Percentiles rank a stretch among this genome's conserved stretches.
phyloP scores from a whole-genome alignment of 2,113 vertebrate species.

The Vanacampus margaritifer region DNA sequence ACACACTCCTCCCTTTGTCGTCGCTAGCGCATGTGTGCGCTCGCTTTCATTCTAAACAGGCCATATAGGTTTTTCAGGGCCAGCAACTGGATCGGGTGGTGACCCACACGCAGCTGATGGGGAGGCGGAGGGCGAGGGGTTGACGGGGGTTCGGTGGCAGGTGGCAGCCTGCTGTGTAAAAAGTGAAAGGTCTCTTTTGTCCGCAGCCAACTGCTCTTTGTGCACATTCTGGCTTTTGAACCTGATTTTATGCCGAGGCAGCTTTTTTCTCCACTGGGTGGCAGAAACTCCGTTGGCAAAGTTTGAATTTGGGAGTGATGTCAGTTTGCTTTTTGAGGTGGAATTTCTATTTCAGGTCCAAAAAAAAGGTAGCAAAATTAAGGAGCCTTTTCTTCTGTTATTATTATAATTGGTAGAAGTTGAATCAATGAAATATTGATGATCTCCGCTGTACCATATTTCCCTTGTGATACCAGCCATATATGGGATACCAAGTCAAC shows the following conservation, averaged over 20 bases:
- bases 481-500: not conserved
- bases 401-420: not conserved
- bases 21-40: slow-evolving; percentile 20
- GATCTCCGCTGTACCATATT: not conserved
- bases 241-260: not conserved
- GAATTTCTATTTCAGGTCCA: slow-evolving; percentile 17
- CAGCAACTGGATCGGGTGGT: slow-evolving; percentile 27
- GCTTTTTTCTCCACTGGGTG: not conserved
- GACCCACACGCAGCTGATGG: slow-evolving; percentile 34
- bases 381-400: slow-evolving; percentile 2
- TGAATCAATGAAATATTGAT: not conserved
- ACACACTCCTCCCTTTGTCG: slow-evolving; percentile 56
- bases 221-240: slow-evolving; percentile 14
- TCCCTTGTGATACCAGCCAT: not conserved
- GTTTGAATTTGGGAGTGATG: not conserved
- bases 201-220: slow-evolving; percentile 16
- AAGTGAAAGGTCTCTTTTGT: slow-evolving; percentile 41
- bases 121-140: not conserved
- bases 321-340: not conserved
- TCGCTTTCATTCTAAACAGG: slow-evolving; percentile 35
- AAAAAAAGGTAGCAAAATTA: slow-evolving; percentile 42
- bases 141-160: slow-evolving; percentile 21
- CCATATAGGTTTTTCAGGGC: slow-evolving; percentile 48
- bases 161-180: slow-evolving; percentile 33
- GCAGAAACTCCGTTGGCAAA: not conserved